Evolutionary conservation across 2,888 invertebrate genomes (phyloP), one percentile per base, ranked within the genome.

Genomic region (Tetranychus piercei): DNA sequence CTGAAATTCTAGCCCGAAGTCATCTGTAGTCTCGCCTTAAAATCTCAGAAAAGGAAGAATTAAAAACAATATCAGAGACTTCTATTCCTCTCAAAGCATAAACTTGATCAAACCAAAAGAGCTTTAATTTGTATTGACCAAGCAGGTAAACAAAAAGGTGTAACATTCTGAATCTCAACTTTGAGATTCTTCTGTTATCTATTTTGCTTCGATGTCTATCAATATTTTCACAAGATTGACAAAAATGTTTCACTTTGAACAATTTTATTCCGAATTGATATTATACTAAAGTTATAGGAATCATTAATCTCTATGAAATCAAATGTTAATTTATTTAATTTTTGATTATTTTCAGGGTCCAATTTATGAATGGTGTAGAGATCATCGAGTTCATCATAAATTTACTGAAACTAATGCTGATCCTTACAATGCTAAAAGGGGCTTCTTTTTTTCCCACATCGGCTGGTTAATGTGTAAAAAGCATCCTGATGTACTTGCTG

Each of bases 401-500:
- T 82, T 81, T 79, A 81, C 82, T 6, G 82, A 82, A 75, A 83
- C 82, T 6, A 80, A 82, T 76, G 82, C 82, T 45, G 82, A 82
- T 75, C 82, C 82, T 7, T 82, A 82, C 78, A 82, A 82, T 77
- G 80, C 81, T 44, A 80, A 79, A 22, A 77, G 83, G 20, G 85
- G 85, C 7, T 84, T 85, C 80, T 85, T 85, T 81, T 85, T 85
- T 78, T 80, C 85, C 7, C 85, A 85, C 78, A 81, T 85, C 78
- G 85, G 85, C 71, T 85, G 85, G 85, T 79, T 85, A 67, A 78
- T 85, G 74, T 81, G 82, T 34, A 80, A 81, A 71, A 85, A 85
- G 79, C 85, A 85, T 78, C 84, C 83, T 9, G 82, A 83, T 78
- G 83, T 85, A 44, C 83, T 80, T 76, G 80, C 79, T 44, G 84